phyloP scores from a whole-genome alignment of 2,888 invertebrate species.

The Lamellibrachia columna region DNA sequence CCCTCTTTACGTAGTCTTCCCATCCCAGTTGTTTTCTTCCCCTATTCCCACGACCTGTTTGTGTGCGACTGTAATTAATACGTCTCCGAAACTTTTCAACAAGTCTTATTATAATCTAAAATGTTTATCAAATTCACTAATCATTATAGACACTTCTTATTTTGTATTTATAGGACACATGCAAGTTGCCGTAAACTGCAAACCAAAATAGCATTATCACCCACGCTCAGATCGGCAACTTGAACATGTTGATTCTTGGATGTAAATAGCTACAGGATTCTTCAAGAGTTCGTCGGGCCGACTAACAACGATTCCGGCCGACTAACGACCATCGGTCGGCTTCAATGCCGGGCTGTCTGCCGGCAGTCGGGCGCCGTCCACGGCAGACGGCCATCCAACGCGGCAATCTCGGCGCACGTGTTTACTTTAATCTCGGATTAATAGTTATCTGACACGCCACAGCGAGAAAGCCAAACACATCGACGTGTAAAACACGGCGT shows the following conservation, averaged over 20 bases:
- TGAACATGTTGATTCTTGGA: neutral
- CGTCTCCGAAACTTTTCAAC: no score
- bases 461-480: neutral
- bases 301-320: neutral
- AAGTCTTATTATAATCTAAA: neutral
- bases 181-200: neutral
- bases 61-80: no score
- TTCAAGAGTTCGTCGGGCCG: neutral
- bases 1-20: no score
- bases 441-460: neutral
- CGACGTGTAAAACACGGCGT: conserved; percentile 3
- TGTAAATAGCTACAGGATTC: neutral
- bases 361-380: neutral
- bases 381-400: neutral
- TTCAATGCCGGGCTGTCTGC: neutral
- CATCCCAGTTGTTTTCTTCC: no score
- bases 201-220: neutral
- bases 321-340: neutral
- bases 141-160: neutral
- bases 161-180: neutral
- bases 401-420: neutral
- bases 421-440: conserved; percentile 12
- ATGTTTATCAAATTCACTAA: neutral
- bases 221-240: neutral
- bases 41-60: no score